Percentiles rank a stretch among this genome's conserved stretches.
Conservation (phyloP, 2,888 invertebrate species). For the Dusona sp. region DNA sequence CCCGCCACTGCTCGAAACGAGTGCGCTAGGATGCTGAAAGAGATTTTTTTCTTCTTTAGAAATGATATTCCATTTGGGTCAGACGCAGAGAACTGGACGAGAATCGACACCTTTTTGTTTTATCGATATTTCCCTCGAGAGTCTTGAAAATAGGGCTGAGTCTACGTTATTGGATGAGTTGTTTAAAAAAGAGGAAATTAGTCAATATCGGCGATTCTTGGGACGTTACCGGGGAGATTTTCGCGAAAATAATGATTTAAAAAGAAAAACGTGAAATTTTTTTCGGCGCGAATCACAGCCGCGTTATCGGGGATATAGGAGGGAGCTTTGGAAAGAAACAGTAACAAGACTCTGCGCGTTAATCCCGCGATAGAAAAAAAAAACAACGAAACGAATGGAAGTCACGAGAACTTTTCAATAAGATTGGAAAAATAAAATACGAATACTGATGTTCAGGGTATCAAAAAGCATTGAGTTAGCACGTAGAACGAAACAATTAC, state of each 20-base stretch:
- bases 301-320: not conserved
- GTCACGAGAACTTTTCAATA: not conserved
- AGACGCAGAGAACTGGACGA: constrained; percentile 31
- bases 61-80: constrained; percentile 57
- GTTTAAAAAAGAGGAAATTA: constrained; percentile 26
- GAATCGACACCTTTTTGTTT: constrained; percentile 34
- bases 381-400: constrained; percentile 42
- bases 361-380: constrained; percentile 46
- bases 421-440: constrained; percentile 66
- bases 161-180: constrained; percentile 28
- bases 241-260: constrained; percentile 2
- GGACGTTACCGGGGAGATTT: constrained; percentile 56
- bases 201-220: constrained; percentile 49
- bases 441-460: constrained; percentile 73
- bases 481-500: constrained; percentile 65
- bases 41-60: constrained; percentile 65
- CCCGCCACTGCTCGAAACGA: constrained; percentile 32
- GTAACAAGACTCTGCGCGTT: constrained; percentile 44
- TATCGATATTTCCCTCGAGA: constrained; percentile 36
- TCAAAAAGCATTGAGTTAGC: constrained; percentile 73
- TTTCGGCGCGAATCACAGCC: not conserved
- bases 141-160: constrained; percentile 39
- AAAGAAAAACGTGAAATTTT: not conserved
- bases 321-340: not conserved
- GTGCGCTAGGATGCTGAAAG: constrained; percentile 70